These are phyloP conservation scores for Graphium colonna DNA, from an alignment of 2,888 invertebrate genomes.

Conservation along the genomic window DNA sequence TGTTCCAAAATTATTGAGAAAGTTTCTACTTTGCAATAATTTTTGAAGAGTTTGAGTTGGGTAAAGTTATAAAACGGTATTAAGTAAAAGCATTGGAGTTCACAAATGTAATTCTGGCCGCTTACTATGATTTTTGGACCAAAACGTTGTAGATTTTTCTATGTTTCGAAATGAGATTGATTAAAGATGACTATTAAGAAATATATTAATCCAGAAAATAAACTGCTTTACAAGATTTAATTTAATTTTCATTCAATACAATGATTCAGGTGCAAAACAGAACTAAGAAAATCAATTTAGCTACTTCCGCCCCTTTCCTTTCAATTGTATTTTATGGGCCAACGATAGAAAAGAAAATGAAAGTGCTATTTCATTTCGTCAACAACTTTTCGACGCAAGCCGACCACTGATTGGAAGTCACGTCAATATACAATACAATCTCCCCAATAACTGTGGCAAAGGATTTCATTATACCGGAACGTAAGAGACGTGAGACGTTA, in stretches of 20 bases:
- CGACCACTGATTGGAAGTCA: slow-evolving; percentile 16
- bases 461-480: slow-evolving; percentile 14
- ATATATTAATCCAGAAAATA: no score
- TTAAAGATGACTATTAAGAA: no score
- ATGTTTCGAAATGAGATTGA: no score
- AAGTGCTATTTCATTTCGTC: slow-evolving; percentile 17
- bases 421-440: slow-evolving; percentile 12
- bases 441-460: slow-evolving; percentile 5
- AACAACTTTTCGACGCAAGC: background rate
- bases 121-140: no score
- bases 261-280: no score
- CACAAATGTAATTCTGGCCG: no score
- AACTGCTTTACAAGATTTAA: no score
- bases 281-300: no score
- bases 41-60: background rate
- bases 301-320: no score
- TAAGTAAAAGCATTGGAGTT: no score
- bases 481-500: slow-evolving; percentile 2
- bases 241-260: background rate
- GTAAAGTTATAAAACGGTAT: no score
- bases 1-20: slow-evolving; percentile 17
- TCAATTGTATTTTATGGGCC: background rate
- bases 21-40: slow-evolving; percentile 2
- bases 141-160: no score
- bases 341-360: slow-evolving; percentile 10